Base-by-base conservation (phyloP, 1,140 invertebrate species). In the Micrasema minimum region DNA sequence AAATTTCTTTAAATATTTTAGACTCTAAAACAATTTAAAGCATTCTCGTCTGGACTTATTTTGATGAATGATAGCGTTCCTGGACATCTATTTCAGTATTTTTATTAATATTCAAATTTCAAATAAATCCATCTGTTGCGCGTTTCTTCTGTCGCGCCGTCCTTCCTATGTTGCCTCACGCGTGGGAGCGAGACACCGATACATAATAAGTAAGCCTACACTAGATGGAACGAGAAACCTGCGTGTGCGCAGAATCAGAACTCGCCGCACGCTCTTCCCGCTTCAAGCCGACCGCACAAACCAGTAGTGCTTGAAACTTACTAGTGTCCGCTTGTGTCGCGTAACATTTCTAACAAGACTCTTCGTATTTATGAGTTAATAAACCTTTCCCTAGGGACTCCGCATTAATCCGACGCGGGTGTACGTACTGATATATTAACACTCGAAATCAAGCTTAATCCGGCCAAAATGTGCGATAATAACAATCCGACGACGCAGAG, bases 401-500 rank as follows among this genome's bases (percentile, higher is more conserved):
- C 45, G 37, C 31, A 50, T 69, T 61, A 61, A 69, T 57, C 37
- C 53, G 55, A 26, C 66, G 66, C 53, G 66, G 55, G 66, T 69
- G 66, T 61, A 23, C 35, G 38, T 57, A 67, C 48, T 41, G 1
- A 67, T 50, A 55, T 20, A 69, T 61, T 69, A 69, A 69, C 53
- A 69, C 55, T 69, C 66, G 66, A 67, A 26, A 26, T 23, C 31
- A 57, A 50, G 65, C 38, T 64, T 65, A 31, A 31, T 82, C 80
- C 80, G 80, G 77, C 81, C 85, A 86, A 86, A 85, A 90, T 90
- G 89, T 89, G 89, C 88, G 89, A 90, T 86, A 89, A 86, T 84
- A 89, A 82, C 81, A 85, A 82, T 83, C 89, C 90, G 77, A 95
- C 91, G 81, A 95, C 94, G 83, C 94, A 96, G 85, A 96, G 94